phyloP scores from a whole-genome alignment of 2,797 vertebrate species.

The Chelmon rostratus region DNA sequence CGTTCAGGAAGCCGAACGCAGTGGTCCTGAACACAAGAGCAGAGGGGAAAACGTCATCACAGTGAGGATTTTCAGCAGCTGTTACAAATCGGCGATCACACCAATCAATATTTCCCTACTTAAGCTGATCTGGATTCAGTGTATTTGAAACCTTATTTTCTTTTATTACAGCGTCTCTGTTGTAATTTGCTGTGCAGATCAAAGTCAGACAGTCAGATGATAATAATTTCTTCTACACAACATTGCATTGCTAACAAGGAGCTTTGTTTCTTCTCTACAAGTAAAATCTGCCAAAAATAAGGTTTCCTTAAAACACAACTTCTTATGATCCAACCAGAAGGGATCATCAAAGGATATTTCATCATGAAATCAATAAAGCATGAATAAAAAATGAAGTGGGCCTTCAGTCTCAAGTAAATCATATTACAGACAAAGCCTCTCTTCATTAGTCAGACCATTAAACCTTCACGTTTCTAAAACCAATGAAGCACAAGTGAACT shows the following conservation, averaged over 20 bases:
- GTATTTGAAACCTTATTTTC: not conserved
- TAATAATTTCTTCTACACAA: too few relatives aligned
- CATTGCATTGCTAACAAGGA: not conserved
- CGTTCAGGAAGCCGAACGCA: constrained; percentile 96
- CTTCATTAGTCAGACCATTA: not conserved
- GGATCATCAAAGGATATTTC: too few relatives aligned
- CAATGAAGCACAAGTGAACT: too few relatives aligned
- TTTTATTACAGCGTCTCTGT: not conserved
- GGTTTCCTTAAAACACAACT: not conserved
- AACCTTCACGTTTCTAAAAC: too few relatives aligned
- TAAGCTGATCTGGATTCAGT: not conserved
- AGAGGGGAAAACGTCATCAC: constrained; percentile 14
- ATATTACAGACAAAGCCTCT: not conserved
- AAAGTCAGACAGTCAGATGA: not conserved
- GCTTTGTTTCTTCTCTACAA: not conserved
- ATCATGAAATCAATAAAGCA: not conserved
- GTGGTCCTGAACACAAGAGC: constrained; percentile 87
- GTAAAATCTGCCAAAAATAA: not conserved
- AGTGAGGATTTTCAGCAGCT: not conserved
- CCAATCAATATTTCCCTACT: not conserved
- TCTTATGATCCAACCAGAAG: not conserved
- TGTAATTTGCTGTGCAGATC: not conserved
- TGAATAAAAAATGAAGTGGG: not conserved
- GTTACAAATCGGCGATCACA: not conserved
- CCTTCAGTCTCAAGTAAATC: not conserved